Percentiles rank a stretch among this genome's conserved stretches.
Conservation (phyloP, 2,888 invertebrate genomes). For the Eutolmus rufibarbis region DNA sequence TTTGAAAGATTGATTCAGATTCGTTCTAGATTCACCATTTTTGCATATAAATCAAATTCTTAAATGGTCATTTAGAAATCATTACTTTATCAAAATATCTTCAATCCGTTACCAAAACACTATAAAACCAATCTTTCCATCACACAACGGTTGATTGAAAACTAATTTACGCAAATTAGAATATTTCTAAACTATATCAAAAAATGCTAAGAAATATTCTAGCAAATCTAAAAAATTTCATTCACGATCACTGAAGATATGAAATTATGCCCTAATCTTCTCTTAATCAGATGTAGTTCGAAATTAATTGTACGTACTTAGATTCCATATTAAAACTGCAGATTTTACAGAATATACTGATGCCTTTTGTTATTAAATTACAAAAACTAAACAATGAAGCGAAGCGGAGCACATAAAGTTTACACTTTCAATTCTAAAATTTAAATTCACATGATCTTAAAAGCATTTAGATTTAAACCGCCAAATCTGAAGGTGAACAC, state of each 20-base stretch:
- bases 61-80: not conserved
- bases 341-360: too few relatives aligned
- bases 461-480: not conserved
- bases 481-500: not conserved
- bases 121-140: not conserved
- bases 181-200: not conserved
- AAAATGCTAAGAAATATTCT: too few relatives aligned
- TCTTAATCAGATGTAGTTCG: not conserved
- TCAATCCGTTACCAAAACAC: not conserved
- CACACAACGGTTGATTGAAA: not conserved
- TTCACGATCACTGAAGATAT: too few relatives aligned
- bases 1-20: not conserved
- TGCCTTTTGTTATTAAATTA: not conserved
- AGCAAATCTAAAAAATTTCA: too few relatives aligned
- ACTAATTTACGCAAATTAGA: not conserved
- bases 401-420: not conserved
- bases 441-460: not conserved
- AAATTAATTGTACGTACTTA: too few relatives aligned
- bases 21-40: not conserved
- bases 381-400: not conserved
- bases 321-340: too few relatives aligned
- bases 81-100: not conserved
- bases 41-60: not conserved
- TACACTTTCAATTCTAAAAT: not conserved
- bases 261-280: not conserved